Evolutionary conservation across 2,797 vertebrate genomes (phyloP).

Genomic region (Enteromius viviparus): DNA sequence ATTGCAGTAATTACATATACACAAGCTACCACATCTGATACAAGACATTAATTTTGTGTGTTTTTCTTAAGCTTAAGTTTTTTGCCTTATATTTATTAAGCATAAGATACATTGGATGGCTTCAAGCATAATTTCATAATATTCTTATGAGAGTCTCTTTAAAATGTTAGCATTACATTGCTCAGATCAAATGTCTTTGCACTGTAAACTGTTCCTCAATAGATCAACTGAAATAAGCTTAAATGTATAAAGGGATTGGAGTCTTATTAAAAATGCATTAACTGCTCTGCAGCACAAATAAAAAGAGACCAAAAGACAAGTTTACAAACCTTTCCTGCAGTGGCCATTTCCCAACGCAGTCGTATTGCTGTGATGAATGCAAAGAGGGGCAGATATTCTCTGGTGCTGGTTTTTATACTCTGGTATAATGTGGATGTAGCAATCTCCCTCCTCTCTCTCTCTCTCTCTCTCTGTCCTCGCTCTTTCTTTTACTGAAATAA

Average conservation of each 20-base stretch:
- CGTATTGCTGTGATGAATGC: not conserved
- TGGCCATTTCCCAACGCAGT: slow-evolving; percentile 64
- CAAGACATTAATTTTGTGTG: not conserved
- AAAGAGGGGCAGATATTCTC: slow-evolving; percentile 18
- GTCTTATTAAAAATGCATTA: slow-evolving; percentile 22
- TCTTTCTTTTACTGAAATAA: slow-evolving; percentile 7
- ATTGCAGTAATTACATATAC: not conserved
- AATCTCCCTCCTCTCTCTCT: slow-evolving; percentile 15
- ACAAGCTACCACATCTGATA: not conserved
- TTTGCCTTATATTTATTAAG: not conserved
- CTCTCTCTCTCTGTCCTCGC: slow-evolving; percentile 10
- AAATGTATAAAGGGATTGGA: not conserved
- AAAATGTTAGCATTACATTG: not conserved
- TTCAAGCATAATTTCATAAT: not conserved
- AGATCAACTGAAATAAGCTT: slow-evolving; percentile 8
- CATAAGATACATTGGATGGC: not conserved
- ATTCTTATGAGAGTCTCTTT: not conserved
- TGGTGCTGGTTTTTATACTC: slow-evolving; percentile 49
- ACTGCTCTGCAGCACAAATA: slow-evolving; percentile 12
- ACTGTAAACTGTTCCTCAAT: not conserved
- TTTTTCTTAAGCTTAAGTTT: not conserved
- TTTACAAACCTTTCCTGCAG: slow-evolving; percentile 72
- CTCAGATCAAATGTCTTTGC: not conserved
- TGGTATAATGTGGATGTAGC: slow-evolving; percentile 3
- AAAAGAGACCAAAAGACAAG: slow-evolving; percentile 12